Evolutionary conservation across 2,888 invertebrate genomes (phyloP).

Genomic region (Drosophila setosimentum): DNA sequence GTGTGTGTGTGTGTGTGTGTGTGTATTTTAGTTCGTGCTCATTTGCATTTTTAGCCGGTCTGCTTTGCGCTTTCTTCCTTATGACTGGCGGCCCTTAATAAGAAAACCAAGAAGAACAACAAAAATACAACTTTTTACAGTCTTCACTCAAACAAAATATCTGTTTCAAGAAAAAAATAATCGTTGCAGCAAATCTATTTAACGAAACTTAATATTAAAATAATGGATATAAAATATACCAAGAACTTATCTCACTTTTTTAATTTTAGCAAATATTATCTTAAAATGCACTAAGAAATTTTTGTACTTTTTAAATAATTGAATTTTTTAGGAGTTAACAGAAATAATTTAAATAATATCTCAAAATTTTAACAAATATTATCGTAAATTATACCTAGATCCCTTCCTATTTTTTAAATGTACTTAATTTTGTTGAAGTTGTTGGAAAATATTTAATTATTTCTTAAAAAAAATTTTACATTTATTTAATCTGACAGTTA

Average conservation of each 20-base stretch:
- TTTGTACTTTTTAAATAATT: neutral
- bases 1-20: conserved; percentile 23
- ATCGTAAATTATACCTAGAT: neutral
- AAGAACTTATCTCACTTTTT: neutral
- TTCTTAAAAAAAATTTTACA: neutral
- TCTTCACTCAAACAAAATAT: neutral
- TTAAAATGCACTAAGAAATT: neutral
- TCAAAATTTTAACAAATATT: neutral
- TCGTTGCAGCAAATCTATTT: neutral
- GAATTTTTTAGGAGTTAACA: neutral
- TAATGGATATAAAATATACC: neutral
- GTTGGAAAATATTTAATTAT: too few species aligned
- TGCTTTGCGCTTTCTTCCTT: conserved; percentile 71
- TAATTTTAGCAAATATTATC: neutral
- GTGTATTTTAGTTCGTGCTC: conserved; percentile 58
- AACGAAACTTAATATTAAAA: neutral
- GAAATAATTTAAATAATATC: neutral
- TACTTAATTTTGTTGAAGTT: neutral
- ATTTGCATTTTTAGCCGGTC: conserved; percentile 73
- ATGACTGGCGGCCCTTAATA: conserved; percentile 34
- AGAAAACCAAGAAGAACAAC: conserved; percentile 6
- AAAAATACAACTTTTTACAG: conserved; percentile 19
- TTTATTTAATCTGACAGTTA: neutral
- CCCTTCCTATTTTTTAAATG: neutral
- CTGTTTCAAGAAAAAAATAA: neutral